These are phyloP conservation scores for Gobio gobio DNA, from an alignment of 2,113 vertebrate genomes.

Conservation along the genomic window DNA sequence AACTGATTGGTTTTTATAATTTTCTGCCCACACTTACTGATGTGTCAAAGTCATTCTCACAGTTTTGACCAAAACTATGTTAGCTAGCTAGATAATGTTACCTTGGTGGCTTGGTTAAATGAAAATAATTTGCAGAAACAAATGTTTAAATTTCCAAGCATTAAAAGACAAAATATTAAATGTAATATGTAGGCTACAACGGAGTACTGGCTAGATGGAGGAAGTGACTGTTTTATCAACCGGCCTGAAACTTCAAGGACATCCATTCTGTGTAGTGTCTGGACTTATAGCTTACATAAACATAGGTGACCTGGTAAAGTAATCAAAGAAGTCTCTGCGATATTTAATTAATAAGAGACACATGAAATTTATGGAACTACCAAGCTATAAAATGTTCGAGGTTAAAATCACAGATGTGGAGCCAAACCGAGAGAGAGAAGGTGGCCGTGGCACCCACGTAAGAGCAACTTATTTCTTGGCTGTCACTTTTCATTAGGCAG, in stretches of 20 bases:
- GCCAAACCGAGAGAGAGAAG: conserved; percentile 18
- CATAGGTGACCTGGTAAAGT: neutral
- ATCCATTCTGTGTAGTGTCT: neutral
- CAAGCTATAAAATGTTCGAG: neutral
- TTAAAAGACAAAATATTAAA: neutral
- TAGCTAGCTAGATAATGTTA: neutral
- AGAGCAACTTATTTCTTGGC: conserved; percentile 31
- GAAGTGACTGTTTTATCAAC: neutral
- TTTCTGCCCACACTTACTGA: neutral
- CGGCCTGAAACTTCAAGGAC: neutral
- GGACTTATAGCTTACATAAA: neutral
- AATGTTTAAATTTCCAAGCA: neutral
- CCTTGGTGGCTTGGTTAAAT: neutral
- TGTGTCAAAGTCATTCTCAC: neutral
- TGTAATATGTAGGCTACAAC: neutral
- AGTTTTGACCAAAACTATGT: neutral
- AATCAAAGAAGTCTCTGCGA: neutral
- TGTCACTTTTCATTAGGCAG: conserved; percentile 44
- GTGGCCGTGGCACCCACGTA: neutral
- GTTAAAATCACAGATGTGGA: neutral
- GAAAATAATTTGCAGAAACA: neutral
- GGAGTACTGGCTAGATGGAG: neutral
- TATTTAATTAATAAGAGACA: neutral
- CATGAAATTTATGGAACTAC: neutral
- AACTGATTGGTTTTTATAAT: neutral